These are phyloP conservation scores for Theonella swinhoei DNA, from an alignment of 37 sponge, comb jelly and placozoan genomes.

Conservation along the genomic window DNA sequence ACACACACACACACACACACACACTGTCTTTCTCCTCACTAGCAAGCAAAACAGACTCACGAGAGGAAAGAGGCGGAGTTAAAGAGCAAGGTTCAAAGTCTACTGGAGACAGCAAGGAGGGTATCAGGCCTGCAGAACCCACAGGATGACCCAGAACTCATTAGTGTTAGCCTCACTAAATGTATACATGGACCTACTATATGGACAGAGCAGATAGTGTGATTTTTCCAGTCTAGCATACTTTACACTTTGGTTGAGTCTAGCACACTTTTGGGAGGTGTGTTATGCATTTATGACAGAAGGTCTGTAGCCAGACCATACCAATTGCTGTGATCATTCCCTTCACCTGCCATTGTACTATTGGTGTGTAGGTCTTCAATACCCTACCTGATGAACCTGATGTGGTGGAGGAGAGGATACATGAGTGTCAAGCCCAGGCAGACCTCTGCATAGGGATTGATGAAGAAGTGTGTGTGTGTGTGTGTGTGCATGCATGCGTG, in stretches of 20 bases:
- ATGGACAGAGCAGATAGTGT: too few relatives aligned
- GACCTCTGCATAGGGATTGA: constrained; percentile 68
- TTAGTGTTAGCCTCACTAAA: neutral
- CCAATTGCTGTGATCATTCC: too few relatives aligned
- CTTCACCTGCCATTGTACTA: too few relatives aligned
- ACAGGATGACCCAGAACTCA: constrained; percentile 10
- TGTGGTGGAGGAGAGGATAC: constrained; percentile 63
- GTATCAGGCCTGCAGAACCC: constrained; percentile 21
- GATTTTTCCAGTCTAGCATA: too few relatives aligned
- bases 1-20: neutral
- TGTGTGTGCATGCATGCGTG: constrained; percentile 6
- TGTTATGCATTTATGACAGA: too few relatives aligned
- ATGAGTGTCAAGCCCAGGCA: constrained; percentile 68
- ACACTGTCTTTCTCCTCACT: neutral
- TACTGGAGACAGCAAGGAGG: constrained; percentile 28
- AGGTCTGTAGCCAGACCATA: too few relatives aligned
- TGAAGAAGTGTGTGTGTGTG: constrained; percentile 35
- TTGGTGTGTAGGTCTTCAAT: constrained; percentile 17
- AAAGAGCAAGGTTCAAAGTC: constrained; percentile 8
- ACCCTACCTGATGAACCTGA: constrained; percentile 32
- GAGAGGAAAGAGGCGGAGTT: neutral
- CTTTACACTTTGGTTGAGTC: too few relatives aligned
- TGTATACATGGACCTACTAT: too few relatives aligned
- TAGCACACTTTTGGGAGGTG: too few relatives aligned
- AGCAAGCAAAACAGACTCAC: constrained; percentile 10